Evolutionary conservation across 2,113 vertebrate species (phyloP), one percentile per base, ranked within the genome.

Genomic region (Mastomys natalensis): DNA sequence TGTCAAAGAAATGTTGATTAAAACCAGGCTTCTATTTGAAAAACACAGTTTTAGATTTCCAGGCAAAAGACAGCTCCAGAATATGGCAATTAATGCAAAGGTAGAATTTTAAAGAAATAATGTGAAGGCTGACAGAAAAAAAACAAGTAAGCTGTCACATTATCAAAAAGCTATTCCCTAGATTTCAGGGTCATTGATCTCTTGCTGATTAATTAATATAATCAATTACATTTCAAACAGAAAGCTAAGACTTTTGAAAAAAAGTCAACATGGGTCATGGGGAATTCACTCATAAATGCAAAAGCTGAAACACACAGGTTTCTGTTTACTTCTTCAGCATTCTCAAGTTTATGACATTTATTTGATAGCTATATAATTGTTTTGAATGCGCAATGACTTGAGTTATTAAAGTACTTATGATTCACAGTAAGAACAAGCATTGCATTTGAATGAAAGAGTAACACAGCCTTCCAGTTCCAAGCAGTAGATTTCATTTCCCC

Each of bases 401-500:
- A 97, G 97, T 80, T 97, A 98, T 97, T 98, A 98, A 98, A 96
- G 87, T 89, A 88, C 92, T 98, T 98, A 97, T 92, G 96, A 95
- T 91, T 97, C 90, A 86, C 26, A 37, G 87, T 97, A 97, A 97
- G 96, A 98, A 60, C 81, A 95, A 43, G 62, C 72, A 90, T 91
- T 96, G 89, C 93, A 97, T 98, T 98, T 94, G 97, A 96, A 98
- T 97, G 96, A 95, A 76, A 6, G 89, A 60, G 86, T 96, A 92
- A 82, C 93, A 74, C 62, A 85, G 87, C 87, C 98, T 98, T 99
- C 98, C 97, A 98, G 98, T 97, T 98, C 68, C 62, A 95, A 97
- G 89, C 87, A 2, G 91, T 97, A 96, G 98, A 97, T 98, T 98
- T 98, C 78, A 96, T 98, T 98, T 98, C 97, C 98, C 98, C 84